Evolutionary conservation across 2,888 invertebrate species (phyloP).

Genomic region (Heliothis peltigera): DNA sequence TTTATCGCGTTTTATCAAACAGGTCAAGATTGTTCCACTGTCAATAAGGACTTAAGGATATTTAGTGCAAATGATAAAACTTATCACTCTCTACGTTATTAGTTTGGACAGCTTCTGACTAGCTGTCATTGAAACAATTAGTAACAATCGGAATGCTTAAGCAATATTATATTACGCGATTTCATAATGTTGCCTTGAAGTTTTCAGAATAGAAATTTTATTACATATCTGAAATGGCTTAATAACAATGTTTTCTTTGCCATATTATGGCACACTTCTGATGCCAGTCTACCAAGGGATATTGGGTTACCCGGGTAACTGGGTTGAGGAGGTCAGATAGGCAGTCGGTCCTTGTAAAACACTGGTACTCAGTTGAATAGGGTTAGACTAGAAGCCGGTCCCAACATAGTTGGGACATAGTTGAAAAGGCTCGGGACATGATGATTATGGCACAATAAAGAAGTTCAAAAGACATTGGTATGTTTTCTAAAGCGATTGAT

Average conservation of each 20-base stretch:
- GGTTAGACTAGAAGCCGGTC: no score
- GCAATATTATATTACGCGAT: slow-evolving; percentile 41
- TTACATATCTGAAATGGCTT: slow-evolving; percentile 28
- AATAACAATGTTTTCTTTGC: slow-evolving; percentile 14
- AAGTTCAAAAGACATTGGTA: no score
- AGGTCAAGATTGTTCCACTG: slow-evolving; percentile 54
- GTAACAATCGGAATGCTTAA: slow-evolving; percentile 40
- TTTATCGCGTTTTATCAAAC: slow-evolving; percentile 56
- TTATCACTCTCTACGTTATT: slow-evolving; percentile 32
- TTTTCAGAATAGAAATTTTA: slow-evolving; percentile 34
- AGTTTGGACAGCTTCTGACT: slow-evolving; percentile 7
- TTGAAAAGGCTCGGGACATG: no score
- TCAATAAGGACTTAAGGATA: slow-evolving; percentile 39
- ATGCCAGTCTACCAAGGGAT: not conserved
- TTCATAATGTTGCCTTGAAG: slow-evolving; percentile 49
- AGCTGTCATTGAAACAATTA: slow-evolving; percentile 28
- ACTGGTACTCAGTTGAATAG: no score
- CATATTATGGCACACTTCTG: not conserved
- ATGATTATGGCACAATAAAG: no score
- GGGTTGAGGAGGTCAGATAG: no score
- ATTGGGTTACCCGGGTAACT: no score
- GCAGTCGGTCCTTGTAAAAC: no score
- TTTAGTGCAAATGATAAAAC: slow-evolving; percentile 42
- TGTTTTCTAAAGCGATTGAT: no score
- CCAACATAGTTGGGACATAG: no score